Base-by-base conservation (phyloP, 2,888 invertebrate genomes). In the Drosophila atripex region DNA sequence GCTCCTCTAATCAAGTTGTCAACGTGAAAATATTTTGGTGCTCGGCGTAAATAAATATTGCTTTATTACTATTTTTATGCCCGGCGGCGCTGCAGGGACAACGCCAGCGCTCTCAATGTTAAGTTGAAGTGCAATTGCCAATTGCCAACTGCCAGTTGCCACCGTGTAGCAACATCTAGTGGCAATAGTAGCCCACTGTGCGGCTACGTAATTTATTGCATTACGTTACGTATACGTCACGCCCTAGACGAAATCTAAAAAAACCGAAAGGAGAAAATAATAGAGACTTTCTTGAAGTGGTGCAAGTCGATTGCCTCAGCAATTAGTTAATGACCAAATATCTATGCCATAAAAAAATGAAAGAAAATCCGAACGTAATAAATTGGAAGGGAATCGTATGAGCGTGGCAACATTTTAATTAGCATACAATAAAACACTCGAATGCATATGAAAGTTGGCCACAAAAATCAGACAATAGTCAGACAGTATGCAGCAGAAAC, bases 281-380 rank as follows among this genome's bases (percentile, higher is more conserved):
- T 50, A 61, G 52, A 47, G 47, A 86, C 85, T 84, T 80, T 84
- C 86, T 73, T 75, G 70, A 64, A 58, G 58, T 52, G 43, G 73
- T 47, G 70, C 54, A 46, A 47, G 57, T 79, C 82, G 65, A 85
- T 83, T 87, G 75, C 88, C 83, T 85, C 86, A 83, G 77, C 76
- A 85, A 87, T 82, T 87, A 82, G 86, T 82, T 85, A 85, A 85
- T 82, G 87, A 70, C 83, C 88, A 85, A 87, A 87, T 87, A 87
- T 80, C 74, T 86, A 86, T 80, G 80, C 80, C 80, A 79, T 83
- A 72, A 78, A 45, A 23, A 23, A 56, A 57, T 32, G 39, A 41
- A 53, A 60, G 57, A 45, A 49, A 41, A 49, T 55, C 58, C 41
- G 14, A 59, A 58, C 28, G 61, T 32, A 61, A 38, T 43, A 58